Evolutionary conservation across 1,140 invertebrate genomes (phyloP).

Genomic region (Holcopasites calliopsidis): DNA sequence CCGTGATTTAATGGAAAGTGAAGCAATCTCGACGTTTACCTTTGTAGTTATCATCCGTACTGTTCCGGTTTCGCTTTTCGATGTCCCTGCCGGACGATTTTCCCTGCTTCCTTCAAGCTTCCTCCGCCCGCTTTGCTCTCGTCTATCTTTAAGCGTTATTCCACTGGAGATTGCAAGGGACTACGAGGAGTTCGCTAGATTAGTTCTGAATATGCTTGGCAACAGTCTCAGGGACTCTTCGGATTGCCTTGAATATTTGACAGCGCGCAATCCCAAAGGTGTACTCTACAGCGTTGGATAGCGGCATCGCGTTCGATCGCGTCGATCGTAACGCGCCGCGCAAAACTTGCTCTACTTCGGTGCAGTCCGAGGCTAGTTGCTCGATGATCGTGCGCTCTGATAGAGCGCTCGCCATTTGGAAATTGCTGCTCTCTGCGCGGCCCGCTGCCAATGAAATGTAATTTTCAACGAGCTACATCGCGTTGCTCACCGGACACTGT

Average conservation of each 20-base stretch:
- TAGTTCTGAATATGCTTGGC: conserved; percentile 68
- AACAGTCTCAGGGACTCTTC: conserved; percentile 49
- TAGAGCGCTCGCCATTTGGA: neutral
- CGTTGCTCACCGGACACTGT: neutral
- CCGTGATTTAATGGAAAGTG: conserved; percentile 68
- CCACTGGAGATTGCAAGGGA: neutral
- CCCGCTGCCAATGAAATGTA: neutral
- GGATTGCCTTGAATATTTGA: conserved; percentile 70
- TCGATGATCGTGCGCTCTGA: neutral
- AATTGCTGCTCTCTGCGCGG: neutral
- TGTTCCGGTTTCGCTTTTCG: neutral
- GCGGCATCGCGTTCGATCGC: neutral
- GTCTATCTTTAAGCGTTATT: neutral
- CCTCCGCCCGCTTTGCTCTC: neutral
- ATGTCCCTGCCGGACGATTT: neutral
- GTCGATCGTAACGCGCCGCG: neutral
- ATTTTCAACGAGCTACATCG: neutral
- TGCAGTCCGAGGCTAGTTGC: no score
- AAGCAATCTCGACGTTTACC: conserved; percentile 22
- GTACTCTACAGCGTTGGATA: neutral
- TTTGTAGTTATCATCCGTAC: conserved; percentile 18
- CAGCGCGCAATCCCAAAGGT: conserved; percentile 23
- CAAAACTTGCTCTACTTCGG: neutral
- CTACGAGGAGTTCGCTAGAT: conserved; percentile 66
- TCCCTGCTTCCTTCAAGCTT: neutral